These are phyloP conservation scores for Urocitellus parryii DNA, from an alignment of 2,113 vertebrate species.

Conservation along the genomic window DNA sequence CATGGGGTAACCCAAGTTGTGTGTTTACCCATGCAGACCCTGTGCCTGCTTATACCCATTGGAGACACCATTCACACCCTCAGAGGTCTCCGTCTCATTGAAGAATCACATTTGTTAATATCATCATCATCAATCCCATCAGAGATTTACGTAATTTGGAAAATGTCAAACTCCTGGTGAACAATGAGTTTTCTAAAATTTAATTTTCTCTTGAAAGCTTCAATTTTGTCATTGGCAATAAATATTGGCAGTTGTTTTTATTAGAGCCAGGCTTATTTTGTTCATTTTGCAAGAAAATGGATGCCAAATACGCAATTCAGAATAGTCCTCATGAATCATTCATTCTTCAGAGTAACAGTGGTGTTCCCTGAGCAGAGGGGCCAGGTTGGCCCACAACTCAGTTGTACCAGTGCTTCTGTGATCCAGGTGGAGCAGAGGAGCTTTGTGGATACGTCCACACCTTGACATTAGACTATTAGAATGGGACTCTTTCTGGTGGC, in stretches of 20 bases:
- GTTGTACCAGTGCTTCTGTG: neutral
- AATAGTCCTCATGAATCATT: neutral
- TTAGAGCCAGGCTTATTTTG: neutral
- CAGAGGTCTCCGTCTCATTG: neutral
- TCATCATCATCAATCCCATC: neutral
- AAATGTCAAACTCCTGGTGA: neutral
- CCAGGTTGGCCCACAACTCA: neutral
- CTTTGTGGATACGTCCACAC: neutral
- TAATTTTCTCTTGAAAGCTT: neutral
- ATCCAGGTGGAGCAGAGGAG: neutral
- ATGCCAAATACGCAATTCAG: neutral
- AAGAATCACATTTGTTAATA: neutral
- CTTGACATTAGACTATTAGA: neutral
- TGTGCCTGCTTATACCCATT: neutral
- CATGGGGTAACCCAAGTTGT: neutral
- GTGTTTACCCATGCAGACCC: too few relatives aligned
- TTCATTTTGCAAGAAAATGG: neutral
- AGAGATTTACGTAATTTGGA: neutral
- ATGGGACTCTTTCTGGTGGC: neutral
- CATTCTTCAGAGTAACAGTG: neutral
- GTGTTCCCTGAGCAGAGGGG: neutral
- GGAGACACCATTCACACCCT: neutral
- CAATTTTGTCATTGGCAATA: neutral
- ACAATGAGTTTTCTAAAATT: neutral
- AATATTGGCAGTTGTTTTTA: neutral